A percentile compares a stretch with the other conserved stretches of the same genome.
phyloP scores from a whole-genome alignment of 2,797 vertebrate genomes.

The Coilia nasus region DNA sequence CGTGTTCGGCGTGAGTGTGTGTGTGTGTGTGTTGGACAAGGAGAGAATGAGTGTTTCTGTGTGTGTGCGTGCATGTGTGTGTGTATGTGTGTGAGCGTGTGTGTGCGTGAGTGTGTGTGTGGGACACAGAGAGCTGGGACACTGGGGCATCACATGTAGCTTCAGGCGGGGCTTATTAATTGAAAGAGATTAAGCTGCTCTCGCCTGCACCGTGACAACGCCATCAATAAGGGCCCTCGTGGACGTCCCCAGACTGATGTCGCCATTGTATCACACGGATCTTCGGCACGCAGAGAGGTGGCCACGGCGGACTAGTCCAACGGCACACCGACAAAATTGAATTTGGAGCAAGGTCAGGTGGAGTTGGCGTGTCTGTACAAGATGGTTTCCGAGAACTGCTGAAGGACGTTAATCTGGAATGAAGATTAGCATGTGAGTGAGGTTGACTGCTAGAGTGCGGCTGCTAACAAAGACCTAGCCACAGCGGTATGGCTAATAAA shows the following conservation, averaged over 20 bases:
- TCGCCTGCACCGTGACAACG: constrained; percentile 46
- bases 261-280: constrained; percentile 49
- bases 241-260: constrained; percentile 50
- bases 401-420: constrained; percentile 25
- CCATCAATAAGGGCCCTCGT: constrained; percentile 51
- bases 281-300: constrained; percentile 28
- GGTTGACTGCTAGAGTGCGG: no score
- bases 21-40: no score
- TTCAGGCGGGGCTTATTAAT: constrained; percentile 50
- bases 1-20: no score
- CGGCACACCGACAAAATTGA: constrained; percentile 44
- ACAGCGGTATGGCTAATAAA: background rate
- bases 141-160: constrained; percentile 37
- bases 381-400: background rate
- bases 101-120: background rate
- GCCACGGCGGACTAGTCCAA: constrained; percentile 32
- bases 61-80: no score
- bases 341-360: constrained; percentile 45
- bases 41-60: no score
- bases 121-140: constrained; percentile 26
- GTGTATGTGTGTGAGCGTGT: background rate
- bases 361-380: constrained; percentile 30
- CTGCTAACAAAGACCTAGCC: background rate
- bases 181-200: constrained; percentile 57
- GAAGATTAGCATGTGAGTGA: background rate